Percentiles rank a stretch among this genome's conserved stretches.
Evolutionary conservation across 2,888 invertebrate species (phyloP).

Genomic region (Patella depressa): DNA sequence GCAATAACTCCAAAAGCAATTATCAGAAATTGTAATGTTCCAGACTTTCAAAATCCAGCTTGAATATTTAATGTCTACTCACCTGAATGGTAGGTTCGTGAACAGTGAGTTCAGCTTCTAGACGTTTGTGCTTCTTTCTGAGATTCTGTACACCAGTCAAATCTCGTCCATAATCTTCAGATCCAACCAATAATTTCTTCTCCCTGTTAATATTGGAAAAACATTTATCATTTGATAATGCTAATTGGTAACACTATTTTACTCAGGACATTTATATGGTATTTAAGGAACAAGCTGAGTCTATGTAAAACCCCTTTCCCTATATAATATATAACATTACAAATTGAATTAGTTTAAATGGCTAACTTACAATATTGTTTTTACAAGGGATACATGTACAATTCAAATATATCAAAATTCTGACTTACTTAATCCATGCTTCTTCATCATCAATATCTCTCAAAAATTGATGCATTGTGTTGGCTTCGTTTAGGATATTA

Average conservation of each 20-base stretch:
- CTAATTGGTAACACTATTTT: neutral
- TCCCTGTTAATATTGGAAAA: slow-evolving; percentile 76
- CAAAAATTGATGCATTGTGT: slow-evolving; percentile 99
- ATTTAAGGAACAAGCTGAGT: too few relatives aligned
- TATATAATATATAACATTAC: too few relatives aligned
- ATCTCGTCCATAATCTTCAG: slow-evolving; percentile 98
- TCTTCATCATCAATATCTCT: slow-evolving; percentile 99
- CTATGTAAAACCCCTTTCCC: too few relatives aligned
- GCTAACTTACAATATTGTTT: too few relatives aligned
- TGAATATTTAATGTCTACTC: neutral
- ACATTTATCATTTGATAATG: neutral
- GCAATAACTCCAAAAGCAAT: neutral
- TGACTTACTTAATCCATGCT: slow-evolving; percentile 93
- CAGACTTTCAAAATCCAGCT: too few relatives aligned
- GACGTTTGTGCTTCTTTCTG: slow-evolving; percentile 97
- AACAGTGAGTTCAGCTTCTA: slow-evolving; percentile 97
- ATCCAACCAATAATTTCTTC: slow-evolving; percentile 96
- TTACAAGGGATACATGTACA: too few relatives aligned
- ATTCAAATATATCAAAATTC: too few relatives aligned
- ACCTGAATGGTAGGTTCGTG: slow-evolving; percentile 97
- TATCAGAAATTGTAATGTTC: neutral
- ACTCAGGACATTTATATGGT: neutral
- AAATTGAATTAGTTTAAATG: too few relatives aligned
- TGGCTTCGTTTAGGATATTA: slow-evolving; percentile 93
- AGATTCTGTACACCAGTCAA: slow-evolving; percentile 98